Conservation (phyloP, 2,797 vertebrate species). For the Pantherophis vulpinus region DNA sequence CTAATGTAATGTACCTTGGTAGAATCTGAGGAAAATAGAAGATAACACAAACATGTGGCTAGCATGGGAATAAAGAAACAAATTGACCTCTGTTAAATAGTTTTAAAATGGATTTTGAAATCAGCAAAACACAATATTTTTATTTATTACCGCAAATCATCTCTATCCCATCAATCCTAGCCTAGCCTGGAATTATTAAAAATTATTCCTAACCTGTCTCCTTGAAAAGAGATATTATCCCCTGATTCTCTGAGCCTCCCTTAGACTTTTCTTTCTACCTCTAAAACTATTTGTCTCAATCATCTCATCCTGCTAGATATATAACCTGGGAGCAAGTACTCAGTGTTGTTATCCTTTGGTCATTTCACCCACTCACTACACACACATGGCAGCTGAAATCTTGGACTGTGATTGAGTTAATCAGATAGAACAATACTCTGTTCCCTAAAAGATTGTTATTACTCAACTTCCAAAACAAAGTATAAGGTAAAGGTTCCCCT, state of each 20-base stretch:
- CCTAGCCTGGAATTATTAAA: not conserved
- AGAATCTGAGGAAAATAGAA: not conserved
- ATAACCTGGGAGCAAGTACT: not conserved
- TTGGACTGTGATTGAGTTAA: not conserved
- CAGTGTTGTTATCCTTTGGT: not conserved
- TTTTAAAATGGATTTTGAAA: not conserved
- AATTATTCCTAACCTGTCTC: not conserved
- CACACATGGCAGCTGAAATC: not conserved
- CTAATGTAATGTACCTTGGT: not conserved
- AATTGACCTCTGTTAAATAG: not conserved
- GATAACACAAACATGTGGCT: not conserved
- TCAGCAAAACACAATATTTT: too few relatives aligned
- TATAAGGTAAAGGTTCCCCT: not conserved
- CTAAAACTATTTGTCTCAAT: not conserved
- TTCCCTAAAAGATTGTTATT: not conserved
- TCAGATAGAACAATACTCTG: not conserved
- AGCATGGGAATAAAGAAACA: not conserved
- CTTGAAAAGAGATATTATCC: not conserved
- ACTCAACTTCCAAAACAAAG: not conserved
- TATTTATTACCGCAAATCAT: not conserved
- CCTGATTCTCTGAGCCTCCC: not conserved
- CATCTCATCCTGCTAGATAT: not conserved
- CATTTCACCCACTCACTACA: not conserved
- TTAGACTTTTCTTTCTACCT: not conserved
- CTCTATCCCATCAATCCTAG: not conserved